Percentiles rank a stretch among this genome's conserved stretches.
These are phyloP conservation scores for Dendrolimus kikuchii DNA, from an alignment of 1,140 invertebrate species.

Conservation along the genomic window DNA sequence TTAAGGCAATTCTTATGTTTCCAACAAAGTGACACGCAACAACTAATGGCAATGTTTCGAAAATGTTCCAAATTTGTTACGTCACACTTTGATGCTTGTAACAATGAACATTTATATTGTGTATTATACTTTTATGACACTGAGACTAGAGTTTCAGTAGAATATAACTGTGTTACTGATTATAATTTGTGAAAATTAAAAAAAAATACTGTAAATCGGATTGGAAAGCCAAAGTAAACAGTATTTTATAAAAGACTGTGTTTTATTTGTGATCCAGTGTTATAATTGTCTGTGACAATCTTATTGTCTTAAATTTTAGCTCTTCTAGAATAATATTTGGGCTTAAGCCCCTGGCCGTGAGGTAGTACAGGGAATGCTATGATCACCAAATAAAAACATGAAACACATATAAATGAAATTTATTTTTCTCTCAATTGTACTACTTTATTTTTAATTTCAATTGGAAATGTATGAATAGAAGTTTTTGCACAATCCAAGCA, in stretches of 20 bases:
- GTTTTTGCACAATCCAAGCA: slow-evolving; percentile 79
- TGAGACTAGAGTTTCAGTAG: slow-evolving; percentile 47
- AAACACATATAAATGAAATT: slow-evolving; percentile 1
- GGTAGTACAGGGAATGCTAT: too few species aligned
- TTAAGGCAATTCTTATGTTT: slow-evolving; percentile 52
- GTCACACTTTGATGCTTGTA: slow-evolving; percentile 39
- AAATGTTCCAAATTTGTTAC: slow-evolving; percentile 24
- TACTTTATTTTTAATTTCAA: slow-evolving; percentile 56
- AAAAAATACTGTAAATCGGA: slow-evolving; percentile 68
- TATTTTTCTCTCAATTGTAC: slow-evolving; percentile 21
- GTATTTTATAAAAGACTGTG: slow-evolving; percentile 54
- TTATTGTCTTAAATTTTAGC: too few species aligned
- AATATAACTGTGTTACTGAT: slow-evolving; percentile 63
- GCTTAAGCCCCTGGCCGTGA: too few species aligned
- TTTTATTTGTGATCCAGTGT: slow-evolving; percentile 23
- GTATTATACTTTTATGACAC: slow-evolving; percentile 49
- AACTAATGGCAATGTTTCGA: slow-evolving; percentile 31
- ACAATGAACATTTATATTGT: slow-evolving; percentile 36
- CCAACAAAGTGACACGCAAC: slow-evolving; percentile 30
- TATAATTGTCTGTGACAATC: too few species aligned
- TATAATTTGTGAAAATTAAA: slow-evolving; percentile 58
- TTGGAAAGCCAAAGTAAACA: slow-evolving; percentile 70
- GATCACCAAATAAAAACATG: too few species aligned
- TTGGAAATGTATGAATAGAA: slow-evolving; percentile 77
- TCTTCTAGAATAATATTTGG: too few species aligned